Percentiles rank a stretch among this genome's conserved stretches.
These are phyloP conservation scores for Acromyrmex echinatior DNA, from an alignment of 1,140 invertebrate genomes.

Conservation along the genomic window DNA sequence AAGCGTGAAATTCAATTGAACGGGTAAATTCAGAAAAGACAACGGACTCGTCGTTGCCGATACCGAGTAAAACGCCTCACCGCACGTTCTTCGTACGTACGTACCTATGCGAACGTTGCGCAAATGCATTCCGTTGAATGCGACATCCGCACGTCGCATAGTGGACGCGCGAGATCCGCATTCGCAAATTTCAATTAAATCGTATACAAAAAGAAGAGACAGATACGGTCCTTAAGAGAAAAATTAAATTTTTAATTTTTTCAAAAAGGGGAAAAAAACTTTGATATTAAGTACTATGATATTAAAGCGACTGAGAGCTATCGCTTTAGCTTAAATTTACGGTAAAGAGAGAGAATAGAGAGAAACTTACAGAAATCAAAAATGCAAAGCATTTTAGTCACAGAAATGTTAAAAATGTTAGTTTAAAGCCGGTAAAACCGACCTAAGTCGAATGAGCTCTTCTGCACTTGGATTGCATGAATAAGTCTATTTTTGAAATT, in stretches of 20 bases:
- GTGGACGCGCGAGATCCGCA: background rate
- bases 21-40: constrained; percentile 74
- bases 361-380: too few species aligned
- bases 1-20: constrained; percentile 79
- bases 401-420: background rate
- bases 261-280: background rate
- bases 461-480: background rate
- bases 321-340: background rate
- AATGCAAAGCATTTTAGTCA: background rate
- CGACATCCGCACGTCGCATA: background rate
- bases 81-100: background rate
- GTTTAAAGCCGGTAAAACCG: background rate
- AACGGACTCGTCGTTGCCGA: constrained; percentile 40
- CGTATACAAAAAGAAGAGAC: background rate
- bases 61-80: constrained; percentile 5
- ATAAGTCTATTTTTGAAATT: background rate
- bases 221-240: background rate
- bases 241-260: background rate
- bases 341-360: too few species aligned
- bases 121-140: constrained; percentile 41
- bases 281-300: background rate
- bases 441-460: background rate
- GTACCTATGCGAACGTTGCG: constrained; percentile 5
- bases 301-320: background rate
- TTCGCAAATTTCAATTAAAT: constrained; percentile 9